These are phyloP conservation scores for Chironomus striatipennis DNA, from an alignment of 1,140 invertebrate species.

Conservation along the genomic window DNA sequence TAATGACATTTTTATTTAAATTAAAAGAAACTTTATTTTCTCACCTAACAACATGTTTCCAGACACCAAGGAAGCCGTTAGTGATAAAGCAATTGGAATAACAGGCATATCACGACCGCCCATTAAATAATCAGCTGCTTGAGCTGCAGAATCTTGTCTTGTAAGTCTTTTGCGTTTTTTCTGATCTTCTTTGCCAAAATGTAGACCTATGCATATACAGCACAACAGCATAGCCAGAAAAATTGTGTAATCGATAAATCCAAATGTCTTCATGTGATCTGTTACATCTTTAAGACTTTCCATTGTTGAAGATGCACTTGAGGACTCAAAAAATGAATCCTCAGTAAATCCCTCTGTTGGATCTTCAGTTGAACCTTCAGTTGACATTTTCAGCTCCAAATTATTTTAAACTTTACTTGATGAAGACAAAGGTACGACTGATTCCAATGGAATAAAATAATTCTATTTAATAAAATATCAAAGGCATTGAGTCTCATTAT, in stretches of 20 bases:
- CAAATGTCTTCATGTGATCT: conserved; percentile 53
- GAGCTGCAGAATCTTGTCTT: conserved; percentile 42
- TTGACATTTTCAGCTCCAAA: too few relatives aligned
- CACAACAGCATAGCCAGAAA: conserved; percentile 61
- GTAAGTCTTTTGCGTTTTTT: conserved; percentile 47
- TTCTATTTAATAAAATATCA: too few relatives aligned
- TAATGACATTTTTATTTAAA: neutral
- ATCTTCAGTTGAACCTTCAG: too few relatives aligned
- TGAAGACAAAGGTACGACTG: too few relatives aligned
- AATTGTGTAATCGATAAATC: conserved; percentile 57
- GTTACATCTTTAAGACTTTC: conserved; percentile 48
- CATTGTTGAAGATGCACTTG: too few relatives aligned
- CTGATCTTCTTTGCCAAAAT: conserved; percentile 54
- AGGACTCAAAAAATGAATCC: too few relatives aligned
- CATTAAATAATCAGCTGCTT: conserved; percentile 63
- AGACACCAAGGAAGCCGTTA: conserved; percentile 64
- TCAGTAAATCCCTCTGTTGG: too few relatives aligned
- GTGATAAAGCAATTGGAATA: conserved; percentile 69
- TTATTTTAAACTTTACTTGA: too few relatives aligned
- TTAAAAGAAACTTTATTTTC: conserved; percentile 31
- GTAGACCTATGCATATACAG: conserved; percentile 66
- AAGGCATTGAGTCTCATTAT: too few relatives aligned
- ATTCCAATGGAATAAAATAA: too few relatives aligned
- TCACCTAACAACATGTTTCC: conserved; percentile 48
- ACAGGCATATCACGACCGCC: conserved; percentile 74